These are phyloP conservation scores for Cyrtodaria siliqua DNA, from an alignment of 2,888 invertebrate species.

Conservation along the genomic window DNA sequence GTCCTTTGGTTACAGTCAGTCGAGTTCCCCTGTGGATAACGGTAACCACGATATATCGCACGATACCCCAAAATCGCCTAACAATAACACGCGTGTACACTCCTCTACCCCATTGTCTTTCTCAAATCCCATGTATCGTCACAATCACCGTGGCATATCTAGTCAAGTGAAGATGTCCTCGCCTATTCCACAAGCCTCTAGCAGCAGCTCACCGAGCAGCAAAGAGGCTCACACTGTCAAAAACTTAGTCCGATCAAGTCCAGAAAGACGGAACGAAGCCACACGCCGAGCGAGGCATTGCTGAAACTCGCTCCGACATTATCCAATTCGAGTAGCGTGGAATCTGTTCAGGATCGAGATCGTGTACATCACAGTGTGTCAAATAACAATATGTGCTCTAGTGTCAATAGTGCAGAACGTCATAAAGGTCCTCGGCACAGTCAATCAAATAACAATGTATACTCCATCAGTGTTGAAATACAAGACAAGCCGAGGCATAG, in stretches of 20 bases:
- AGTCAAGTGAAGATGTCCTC: conserved; percentile 62
- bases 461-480: conserved; percentile 44
- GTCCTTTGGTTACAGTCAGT: conserved; percentile 95
- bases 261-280: conserved; percentile 39
- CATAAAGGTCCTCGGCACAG: conserved; percentile 38
- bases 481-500: conserved; percentile 36
- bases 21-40: conserved; percentile 92
- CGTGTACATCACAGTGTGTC: conserved; percentile 50
- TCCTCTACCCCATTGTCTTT: conserved; percentile 89
- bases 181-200: conserved; percentile 71
- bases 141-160: conserved; percentile 63
- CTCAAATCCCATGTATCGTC: conserved; percentile 93
- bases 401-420: conserved; percentile 11
- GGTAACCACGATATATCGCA: conserved; percentile 52
- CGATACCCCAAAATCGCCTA: conserved; percentile 71
- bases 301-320: conserved; percentile 73
- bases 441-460: conserved; percentile 55
- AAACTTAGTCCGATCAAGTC: conserved; percentile 71
- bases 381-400: conserved; percentile 44
- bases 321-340: conserved; percentile 77
- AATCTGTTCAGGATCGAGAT: conserved; percentile 69
- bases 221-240: conserved; percentile 74
- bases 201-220: conserved; percentile 78
- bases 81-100: conserved; percentile 57
- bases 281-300: conserved; percentile 64